Evolutionary conservation across 2,113 vertebrate species (phyloP).

Genomic region (Peucedramus taeniatus): DNA sequence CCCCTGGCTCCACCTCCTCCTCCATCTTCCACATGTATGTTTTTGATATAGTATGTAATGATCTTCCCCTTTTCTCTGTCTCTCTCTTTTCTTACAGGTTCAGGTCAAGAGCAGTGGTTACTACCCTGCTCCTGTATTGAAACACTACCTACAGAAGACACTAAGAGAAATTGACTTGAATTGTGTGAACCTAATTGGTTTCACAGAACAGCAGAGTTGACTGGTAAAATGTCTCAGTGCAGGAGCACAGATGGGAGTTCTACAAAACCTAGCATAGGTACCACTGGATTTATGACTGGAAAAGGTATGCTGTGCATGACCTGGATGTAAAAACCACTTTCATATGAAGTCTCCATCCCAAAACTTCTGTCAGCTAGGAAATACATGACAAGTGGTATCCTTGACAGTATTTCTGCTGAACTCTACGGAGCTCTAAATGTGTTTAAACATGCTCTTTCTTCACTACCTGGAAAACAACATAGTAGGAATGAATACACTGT

Average conservation of each 20-base stretch:
- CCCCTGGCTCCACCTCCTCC: constrained; percentile 29
- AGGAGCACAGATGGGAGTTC: constrained; percentile 45
- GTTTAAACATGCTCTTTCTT: background rate
- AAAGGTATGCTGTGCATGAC: background rate
- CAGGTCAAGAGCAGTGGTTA: constrained; percentile 35
- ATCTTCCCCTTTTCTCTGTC: background rate
- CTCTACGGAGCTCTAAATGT: background rate
- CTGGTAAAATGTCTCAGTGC: constrained; percentile 19
- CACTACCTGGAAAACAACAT: background rate
- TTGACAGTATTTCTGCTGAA: background rate
- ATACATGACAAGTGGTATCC: background rate
- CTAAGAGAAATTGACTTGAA: constrained; percentile 27
- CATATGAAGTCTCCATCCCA: background rate
- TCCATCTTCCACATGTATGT: background rate
- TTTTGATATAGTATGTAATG: constrained; percentile 20
- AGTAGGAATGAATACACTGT: background rate
- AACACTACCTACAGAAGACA: constrained; percentile 23
- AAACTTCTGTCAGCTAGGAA: background rate
- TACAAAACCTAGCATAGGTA: constrained; percentile 11
- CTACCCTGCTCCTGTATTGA: constrained; percentile 3
- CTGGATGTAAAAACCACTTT: background rate
- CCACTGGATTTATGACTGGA: background rate
- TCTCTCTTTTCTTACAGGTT: constrained; percentile 3
- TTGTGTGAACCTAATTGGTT: constrained; percentile 41
- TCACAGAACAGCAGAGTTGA: constrained; percentile 35